Conservation (phyloP, 2,888 invertebrate genomes). For the Orthosia gracilis region DNA sequence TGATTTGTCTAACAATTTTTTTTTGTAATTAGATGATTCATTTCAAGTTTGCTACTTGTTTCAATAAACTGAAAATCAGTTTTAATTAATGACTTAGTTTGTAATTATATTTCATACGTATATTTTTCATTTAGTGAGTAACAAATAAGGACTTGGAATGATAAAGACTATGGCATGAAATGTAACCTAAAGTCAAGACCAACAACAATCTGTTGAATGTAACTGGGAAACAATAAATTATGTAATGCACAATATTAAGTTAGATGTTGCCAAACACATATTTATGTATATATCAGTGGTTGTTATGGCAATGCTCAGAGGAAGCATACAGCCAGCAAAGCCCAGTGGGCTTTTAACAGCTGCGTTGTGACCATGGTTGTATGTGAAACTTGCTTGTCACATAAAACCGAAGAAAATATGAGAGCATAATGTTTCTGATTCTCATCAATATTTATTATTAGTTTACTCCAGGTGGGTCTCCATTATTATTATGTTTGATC, state of each 20-base stretch:
- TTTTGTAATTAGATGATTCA: neutral
- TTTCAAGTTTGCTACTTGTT: neutral
- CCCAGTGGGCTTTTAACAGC: neutral
- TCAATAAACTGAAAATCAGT: neutral
- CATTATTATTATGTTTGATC: too few species aligned
- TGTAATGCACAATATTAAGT: neutral
- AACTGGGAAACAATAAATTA: neutral
- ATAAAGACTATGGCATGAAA: neutral
- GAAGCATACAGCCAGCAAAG: neutral
- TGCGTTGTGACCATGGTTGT: too few species aligned
- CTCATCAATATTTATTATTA: too few species aligned
- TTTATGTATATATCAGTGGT: constrained; percentile 1
- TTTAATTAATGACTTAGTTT: neutral
- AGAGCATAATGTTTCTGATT: too few species aligned
- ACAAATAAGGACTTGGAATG: neutral
- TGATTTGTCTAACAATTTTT: too few species aligned
- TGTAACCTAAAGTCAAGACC: neutral
- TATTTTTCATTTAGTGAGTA: neutral
- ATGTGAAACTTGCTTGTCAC: neutral
- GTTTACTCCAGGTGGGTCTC: too few species aligned
- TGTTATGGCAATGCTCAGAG: neutral
- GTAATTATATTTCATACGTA: too few species aligned
- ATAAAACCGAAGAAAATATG: neutral
- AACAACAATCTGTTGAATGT: constrained; percentile 12
- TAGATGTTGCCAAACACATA: neutral